These are phyloP conservation scores for Ophioninae sp. DNA, from an alignment of 2,888 invertebrate species.

Conservation along the genomic window DNA sequence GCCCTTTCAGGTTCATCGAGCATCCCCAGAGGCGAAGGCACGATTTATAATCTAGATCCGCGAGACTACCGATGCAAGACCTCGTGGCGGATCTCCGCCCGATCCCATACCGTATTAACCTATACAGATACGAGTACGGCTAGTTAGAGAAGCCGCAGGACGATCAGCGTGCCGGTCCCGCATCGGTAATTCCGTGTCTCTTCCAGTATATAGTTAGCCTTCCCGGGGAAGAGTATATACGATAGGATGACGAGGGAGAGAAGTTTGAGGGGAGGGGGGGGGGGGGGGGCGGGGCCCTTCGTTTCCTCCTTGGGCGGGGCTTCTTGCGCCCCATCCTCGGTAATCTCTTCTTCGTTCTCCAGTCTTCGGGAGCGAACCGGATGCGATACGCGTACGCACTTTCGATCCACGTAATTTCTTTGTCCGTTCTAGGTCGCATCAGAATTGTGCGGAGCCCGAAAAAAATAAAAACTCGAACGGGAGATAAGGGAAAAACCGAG, in stretches of 20 bases:
- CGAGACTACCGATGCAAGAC: slow-evolving; percentile 59
- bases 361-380: slow-evolving; percentile 63
- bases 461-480: slow-evolving; percentile 14
- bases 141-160: slow-evolving; percentile 34
- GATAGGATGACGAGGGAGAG: background rate
- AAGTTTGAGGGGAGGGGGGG: background rate
- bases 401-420: slow-evolving; percentile 48
- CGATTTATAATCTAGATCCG: slow-evolving; percentile 62
- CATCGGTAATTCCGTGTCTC: slow-evolving; percentile 71
- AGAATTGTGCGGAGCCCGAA: slow-evolving; percentile 51
- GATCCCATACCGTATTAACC: slow-evolving; percentile 4
- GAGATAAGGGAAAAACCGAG: slow-evolving; percentile 42
- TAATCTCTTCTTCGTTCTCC: slow-evolving; percentile 52
- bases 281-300: slow-evolving; percentile 20
- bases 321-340: slow-evolving; percentile 51
- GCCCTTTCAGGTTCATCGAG: slow-evolving; percentile 58
- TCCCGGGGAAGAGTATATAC: background rate
- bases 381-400: slow-evolving; percentile 38
- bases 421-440: slow-evolving; percentile 63
- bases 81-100: slow-evolving; percentile 44
- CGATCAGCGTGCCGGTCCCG: slow-evolving; percentile 66
- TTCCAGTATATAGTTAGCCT: slow-evolving; percentile 20
- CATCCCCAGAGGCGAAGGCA: slow-evolving; percentile 49
- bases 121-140: background rate
- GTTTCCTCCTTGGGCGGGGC: slow-evolving; percentile 31